Conservation (phyloP, 2,113 vertebrate genomes). For the Pelodiscus sinensis region DNA sequence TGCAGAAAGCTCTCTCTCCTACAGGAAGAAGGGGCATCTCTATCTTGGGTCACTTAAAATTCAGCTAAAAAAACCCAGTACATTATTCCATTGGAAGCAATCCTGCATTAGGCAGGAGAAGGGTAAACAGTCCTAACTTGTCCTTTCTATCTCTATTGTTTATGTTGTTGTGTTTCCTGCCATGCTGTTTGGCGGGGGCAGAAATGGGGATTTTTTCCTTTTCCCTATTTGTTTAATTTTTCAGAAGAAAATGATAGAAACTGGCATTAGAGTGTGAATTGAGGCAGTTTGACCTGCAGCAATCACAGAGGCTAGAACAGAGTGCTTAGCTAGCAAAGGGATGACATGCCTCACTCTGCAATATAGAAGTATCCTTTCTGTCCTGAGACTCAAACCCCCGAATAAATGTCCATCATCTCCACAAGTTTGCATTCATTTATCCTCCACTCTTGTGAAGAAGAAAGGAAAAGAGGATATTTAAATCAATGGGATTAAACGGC, state of each 20-base stretch:
- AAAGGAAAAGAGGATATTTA: conserved; percentile 37
- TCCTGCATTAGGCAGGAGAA: neutral
- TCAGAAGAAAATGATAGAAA: neutral
- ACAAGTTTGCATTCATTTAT: conserved; percentile 40
- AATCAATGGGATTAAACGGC: conserved; percentile 58
- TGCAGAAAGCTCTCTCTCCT: neutral
- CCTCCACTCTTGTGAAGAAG: conserved; percentile 36
- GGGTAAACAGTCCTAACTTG: rapidly evolving
- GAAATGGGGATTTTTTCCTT: neutral
- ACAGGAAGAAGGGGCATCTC: neutral
- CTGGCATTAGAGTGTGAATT: neutral
- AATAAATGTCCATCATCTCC: conserved; percentile 8
- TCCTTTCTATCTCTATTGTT: neutral
- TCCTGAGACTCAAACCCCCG: conserved; percentile 6
- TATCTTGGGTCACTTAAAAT: neutral
- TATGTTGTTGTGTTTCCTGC: neutral
- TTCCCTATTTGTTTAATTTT: neutral
- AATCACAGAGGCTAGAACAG: neutral
- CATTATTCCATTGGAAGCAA: neutral
- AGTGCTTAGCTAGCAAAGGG: neutral
- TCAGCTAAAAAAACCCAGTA: neutral
- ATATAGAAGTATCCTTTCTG: neutral
- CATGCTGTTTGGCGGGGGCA: rapidly evolving
- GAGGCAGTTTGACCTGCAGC: neutral
- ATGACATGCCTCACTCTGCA: neutral